Percentiles rank a stretch among this genome's conserved stretches.
Conservation (phyloP, 2,888 invertebrate species). For the Tuta absoluta region DNA sequence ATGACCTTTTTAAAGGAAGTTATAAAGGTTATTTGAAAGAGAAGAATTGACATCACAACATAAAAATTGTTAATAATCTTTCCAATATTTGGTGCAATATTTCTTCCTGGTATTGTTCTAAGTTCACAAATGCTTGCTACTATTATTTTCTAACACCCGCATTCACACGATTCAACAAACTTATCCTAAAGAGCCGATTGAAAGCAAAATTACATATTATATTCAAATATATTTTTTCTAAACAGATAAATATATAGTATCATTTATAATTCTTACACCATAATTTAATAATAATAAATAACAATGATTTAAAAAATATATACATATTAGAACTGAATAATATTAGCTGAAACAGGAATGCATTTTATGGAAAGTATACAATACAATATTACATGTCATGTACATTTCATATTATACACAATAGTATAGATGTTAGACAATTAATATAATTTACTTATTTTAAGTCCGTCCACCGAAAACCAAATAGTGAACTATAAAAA, state of each 20-base stretch:
- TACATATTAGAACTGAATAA: constrained; percentile 46
- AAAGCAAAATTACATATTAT: neutral
- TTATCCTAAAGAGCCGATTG: neutral
- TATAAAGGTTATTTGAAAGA: no score
- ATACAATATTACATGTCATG: no score
- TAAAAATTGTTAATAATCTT: no score
- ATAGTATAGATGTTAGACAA: constrained; percentile 29
- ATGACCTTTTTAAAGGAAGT: no score
- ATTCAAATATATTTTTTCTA: neutral
- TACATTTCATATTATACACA: constrained; percentile 22
- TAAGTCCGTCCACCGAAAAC: constrained; percentile 43
- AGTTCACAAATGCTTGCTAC: neutral
- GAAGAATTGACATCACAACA: no score
- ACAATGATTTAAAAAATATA: constrained; percentile 35
- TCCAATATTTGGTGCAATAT: neutral
- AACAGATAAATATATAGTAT: neutral
- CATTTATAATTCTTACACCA: neutral
- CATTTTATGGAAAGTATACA: constrained; percentile 41
- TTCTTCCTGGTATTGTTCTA: neutral
- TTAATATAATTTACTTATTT: constrained; percentile 42
- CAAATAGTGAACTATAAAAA: constrained; percentile 49
- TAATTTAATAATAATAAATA: neutral
- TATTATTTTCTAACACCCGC: neutral
- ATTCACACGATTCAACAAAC: constrained; percentile 3
- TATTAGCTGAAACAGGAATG: constrained; percentile 50